These are phyloP conservation scores for Eulithis testata DNA, from an alignment of 2,888 invertebrate genomes.

Conservation along the genomic window DNA sequence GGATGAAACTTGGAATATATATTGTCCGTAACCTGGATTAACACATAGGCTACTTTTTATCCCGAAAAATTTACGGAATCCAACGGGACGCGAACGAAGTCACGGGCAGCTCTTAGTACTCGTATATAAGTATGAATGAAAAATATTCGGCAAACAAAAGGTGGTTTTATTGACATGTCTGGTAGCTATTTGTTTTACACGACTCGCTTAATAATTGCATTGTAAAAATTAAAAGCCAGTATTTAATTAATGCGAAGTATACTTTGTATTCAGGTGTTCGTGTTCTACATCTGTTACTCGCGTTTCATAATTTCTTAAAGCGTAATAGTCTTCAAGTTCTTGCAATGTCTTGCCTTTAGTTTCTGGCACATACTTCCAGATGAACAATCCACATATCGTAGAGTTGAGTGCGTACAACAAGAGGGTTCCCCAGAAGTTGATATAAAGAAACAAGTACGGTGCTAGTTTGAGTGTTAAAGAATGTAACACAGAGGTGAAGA, in stretches of 20 bases:
- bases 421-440: conserved; percentile 36
- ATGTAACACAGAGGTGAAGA: conserved; percentile 33
- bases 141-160: too few species aligned
- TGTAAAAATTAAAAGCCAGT: neutral
- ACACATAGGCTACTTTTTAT: too few species aligned
- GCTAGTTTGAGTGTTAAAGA: conserved; percentile 31
- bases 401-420: conserved; percentile 30
- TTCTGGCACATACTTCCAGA: conserved; percentile 41
- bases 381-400: conserved; percentile 26
- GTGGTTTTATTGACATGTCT: neutral
- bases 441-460: conserved; percentile 34
- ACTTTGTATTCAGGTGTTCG: neutral
- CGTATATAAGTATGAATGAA: too few species aligned
- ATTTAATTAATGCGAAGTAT: neutral
- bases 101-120: too few species aligned
- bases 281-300: neutral
- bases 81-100: too few species aligned
- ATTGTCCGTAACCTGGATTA: too few species aligned
- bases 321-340: conserved; percentile 38
- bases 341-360: conserved; percentile 40
- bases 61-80: too few species aligned
- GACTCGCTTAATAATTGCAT: neutral
- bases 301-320: neutral
- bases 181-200: neutral
- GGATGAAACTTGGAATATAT: too few species aligned